Percentiles rank a stretch among this genome's conserved stretches.
Evolutionary conservation across 2,113 vertebrate genomes (phyloP).

Genomic region (Rutilus rutilus): DNA sequence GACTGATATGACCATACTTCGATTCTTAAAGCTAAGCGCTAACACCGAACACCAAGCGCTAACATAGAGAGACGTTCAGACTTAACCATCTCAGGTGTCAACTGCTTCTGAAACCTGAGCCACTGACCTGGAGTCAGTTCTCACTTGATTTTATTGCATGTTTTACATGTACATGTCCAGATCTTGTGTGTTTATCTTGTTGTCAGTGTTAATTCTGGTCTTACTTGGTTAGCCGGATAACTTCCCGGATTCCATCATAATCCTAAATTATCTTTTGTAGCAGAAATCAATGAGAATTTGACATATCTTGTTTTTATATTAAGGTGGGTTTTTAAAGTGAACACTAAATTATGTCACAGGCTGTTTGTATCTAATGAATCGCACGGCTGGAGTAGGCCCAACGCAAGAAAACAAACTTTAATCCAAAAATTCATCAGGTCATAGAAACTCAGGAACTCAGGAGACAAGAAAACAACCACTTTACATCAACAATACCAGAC

Average conservation of each 20-base stretch:
- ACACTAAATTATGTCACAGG: no score
- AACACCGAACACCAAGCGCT: conserved; percentile 10
- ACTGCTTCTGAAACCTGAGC: conserved; percentile 25
- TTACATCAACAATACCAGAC: no score
- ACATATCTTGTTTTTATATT: neutral
- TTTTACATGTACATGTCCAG: neutral
- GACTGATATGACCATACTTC: conserved; percentile 18
- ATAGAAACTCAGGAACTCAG: no score
- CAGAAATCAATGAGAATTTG: neutral
- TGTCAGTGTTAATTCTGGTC: neutral
- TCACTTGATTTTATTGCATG: conserved; percentile 34
- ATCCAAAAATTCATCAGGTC: no score
- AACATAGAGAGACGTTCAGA: conserved; percentile 33
- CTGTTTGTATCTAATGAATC: no score
- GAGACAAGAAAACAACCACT: no score
- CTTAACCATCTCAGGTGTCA: conserved; percentile 33
- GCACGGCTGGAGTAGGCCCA: no score
- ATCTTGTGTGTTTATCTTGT: neutral
- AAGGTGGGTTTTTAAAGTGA: neutral
- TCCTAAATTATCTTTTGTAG: neutral
- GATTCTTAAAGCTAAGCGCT: conserved; percentile 47
- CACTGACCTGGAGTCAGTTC: conserved; percentile 32
- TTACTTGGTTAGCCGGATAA: neutral
- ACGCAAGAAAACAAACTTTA: no score
- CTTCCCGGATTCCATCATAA: neutral